Percentiles rank a stretch among this genome's conserved stretches.
Evolutionary conservation across 2,797 vertebrate genomes (phyloP).

Genomic region (Prionace glauca): DNA sequence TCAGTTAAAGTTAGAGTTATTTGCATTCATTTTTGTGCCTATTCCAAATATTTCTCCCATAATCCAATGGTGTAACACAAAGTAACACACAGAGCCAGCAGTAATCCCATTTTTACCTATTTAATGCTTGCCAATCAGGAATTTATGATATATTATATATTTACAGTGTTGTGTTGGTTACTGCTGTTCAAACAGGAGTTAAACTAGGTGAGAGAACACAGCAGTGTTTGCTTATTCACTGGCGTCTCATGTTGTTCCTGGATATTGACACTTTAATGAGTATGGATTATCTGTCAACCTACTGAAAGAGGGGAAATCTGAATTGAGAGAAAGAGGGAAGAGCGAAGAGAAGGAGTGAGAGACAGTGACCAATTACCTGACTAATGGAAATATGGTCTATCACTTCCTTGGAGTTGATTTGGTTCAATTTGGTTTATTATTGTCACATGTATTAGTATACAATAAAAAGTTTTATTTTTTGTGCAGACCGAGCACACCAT

Average conservation of each 20-base stretch:
- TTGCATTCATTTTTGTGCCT: not conserved
- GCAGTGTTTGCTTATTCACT: not conserved
- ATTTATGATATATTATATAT: not conserved
- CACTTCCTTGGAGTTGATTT: no score
- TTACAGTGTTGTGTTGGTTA: not conserved
- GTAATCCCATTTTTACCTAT: not conserved
- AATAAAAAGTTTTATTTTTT: no score
- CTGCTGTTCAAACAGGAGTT: not conserved
- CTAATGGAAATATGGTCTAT: not conserved
- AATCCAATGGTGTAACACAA: not conserved
- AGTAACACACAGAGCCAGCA: not conserved
- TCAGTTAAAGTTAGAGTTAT: not conserved
- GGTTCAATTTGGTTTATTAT: no score
- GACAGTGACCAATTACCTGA: not conserved
- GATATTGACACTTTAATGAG: not conserved
- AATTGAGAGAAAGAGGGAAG: not conserved
- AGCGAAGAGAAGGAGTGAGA: not conserved
- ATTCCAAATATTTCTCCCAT: not conserved
- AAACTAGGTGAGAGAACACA: not conserved
- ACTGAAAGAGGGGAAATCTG: not conserved
- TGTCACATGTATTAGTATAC: no score
- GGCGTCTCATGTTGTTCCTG: not conserved
- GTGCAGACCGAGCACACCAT: no score
- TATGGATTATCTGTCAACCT: not conserved
- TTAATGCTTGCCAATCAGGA: not conserved